These are phyloP conservation scores for Dendronephthya gigantea DNA, from an alignment of 64 coral and sea anemone species.

Conservation along the genomic window DNA sequence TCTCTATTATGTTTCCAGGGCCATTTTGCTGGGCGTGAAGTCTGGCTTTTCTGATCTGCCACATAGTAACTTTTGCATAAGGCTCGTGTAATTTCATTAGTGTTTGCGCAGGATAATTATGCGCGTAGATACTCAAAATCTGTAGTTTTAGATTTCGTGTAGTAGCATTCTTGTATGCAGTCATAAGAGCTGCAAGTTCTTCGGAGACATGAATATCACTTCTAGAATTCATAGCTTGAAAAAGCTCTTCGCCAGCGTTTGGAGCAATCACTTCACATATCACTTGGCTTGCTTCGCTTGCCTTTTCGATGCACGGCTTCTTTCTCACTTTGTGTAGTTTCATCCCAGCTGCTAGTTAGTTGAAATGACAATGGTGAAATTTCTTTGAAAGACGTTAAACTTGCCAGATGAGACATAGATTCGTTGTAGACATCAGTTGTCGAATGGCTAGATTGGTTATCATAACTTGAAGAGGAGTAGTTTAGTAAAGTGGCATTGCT, in stretches of 20 bases:
- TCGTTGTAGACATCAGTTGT: constrained; percentile 8
- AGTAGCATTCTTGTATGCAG: neutral
- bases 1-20: neutral
- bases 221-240: neutral
- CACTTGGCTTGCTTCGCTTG: neutral
- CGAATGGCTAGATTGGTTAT: neutral
- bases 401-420: neutral
- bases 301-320: neutral
- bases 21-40: neutral
- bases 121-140: constrained; percentile 25
- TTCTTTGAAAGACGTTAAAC: neutral
- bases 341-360: constrained; percentile 8
- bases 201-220: neutral
- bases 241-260: constrained; percentile 18
- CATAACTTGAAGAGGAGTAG: neutral
- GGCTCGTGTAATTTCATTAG: too few species aligned
- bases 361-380: neutral
- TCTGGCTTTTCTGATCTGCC: constrained; percentile 32
- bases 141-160: constrained; percentile 12
- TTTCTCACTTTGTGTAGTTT: constrained; percentile 9
- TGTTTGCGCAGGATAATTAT: constrained; percentile 1
- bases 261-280: constrained; percentile 17
- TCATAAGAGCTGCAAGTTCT: constrained; percentile 9
- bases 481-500: neutral
- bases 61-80: constrained; percentile 22